A percentile compares a stretch with the other conserved stretches of the same genome.
phyloP scores from a whole-genome alignment of 1,140 invertebrate species.

The Plutomurus gul region DNA sequence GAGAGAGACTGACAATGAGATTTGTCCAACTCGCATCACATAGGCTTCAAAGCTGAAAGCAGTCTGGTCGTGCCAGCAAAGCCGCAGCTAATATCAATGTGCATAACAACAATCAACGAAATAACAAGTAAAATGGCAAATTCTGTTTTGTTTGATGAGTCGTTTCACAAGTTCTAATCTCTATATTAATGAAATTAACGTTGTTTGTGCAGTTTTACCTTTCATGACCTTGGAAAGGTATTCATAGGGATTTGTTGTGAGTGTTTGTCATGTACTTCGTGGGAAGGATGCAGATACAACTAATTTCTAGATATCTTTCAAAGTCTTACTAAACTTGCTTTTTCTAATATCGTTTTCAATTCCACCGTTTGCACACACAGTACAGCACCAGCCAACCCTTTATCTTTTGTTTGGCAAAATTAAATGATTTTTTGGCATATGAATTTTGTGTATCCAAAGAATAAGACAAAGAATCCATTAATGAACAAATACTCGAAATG shows the following conservation, averaged over 20 bases:
- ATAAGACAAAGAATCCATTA: too few relatives aligned
- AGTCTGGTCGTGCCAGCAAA: background rate
- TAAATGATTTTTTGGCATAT: too few relatives aligned
- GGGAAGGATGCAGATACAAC: too few relatives aligned
- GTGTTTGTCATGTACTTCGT: too few relatives aligned
- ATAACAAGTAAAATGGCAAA: background rate
- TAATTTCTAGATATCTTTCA: too few relatives aligned
- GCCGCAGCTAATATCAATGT: background rate
- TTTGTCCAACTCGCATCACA: background rate
- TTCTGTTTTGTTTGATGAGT: conserved; percentile 7
- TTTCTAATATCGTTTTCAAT: too few relatives aligned
- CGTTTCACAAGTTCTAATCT: conserved; percentile 14
- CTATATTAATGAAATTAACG: background rate
- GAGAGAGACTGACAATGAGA: background rate
- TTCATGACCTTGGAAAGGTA: background rate
- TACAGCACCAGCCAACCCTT: too few relatives aligned
- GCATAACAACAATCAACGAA: background rate
- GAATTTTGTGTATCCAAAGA: too few relatives aligned
- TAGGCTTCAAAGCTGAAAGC: background rate
- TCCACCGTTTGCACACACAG: too few relatives aligned
- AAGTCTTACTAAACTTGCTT: too few relatives aligned
- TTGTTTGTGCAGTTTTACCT: background rate
- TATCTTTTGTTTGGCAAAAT: too few relatives aligned
- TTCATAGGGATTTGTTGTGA: background rate
- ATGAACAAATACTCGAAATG: too few relatives aligned